Percentiles rank a stretch among this genome's conserved stretches.
phyloP scores from a whole-genome alignment of 2,888 invertebrate species.

The Bruchidius siliquastri region DNA sequence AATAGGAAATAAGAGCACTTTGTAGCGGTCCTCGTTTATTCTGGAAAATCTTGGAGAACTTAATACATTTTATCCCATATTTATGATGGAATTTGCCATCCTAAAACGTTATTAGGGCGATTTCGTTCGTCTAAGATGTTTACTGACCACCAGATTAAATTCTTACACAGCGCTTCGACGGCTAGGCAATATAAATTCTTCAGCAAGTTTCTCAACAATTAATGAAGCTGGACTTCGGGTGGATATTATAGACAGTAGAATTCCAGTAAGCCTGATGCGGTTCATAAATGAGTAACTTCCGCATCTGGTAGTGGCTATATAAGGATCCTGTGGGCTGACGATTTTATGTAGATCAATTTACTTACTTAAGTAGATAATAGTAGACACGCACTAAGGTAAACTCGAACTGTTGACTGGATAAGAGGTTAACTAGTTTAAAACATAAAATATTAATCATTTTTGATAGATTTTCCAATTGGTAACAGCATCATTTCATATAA shows the following conservation, averaged over 20 bases:
- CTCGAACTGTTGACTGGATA: too few relatives aligned
- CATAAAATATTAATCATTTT: too few relatives aligned
- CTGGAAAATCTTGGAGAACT: background rate
- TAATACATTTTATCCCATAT: background rate
- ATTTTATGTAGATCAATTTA: too few relatives aligned
- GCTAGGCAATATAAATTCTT: background rate
- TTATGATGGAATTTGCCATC: background rate
- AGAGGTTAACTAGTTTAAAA: too few relatives aligned
- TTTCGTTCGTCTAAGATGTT: background rate
- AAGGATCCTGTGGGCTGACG: too few relatives aligned
- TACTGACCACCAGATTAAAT: background rate
- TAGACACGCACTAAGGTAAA: too few relatives aligned
- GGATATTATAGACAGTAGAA: background rate
- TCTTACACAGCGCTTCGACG: background rate
- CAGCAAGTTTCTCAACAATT: background rate
- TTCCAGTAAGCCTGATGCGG: background rate
- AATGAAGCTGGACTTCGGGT: background rate
- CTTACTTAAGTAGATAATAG: too few relatives aligned
- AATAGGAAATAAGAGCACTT: too few relatives aligned
- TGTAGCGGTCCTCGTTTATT: too few relatives aligned
- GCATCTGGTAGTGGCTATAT: background rate
- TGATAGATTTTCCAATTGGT: too few relatives aligned
- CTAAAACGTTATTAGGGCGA: background rate
- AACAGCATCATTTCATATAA: too few relatives aligned
- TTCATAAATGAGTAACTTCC: background rate